Evolutionary conservation across 2,888 invertebrate genomes (phyloP).

Genomic region (Aquatica leii): DNA sequence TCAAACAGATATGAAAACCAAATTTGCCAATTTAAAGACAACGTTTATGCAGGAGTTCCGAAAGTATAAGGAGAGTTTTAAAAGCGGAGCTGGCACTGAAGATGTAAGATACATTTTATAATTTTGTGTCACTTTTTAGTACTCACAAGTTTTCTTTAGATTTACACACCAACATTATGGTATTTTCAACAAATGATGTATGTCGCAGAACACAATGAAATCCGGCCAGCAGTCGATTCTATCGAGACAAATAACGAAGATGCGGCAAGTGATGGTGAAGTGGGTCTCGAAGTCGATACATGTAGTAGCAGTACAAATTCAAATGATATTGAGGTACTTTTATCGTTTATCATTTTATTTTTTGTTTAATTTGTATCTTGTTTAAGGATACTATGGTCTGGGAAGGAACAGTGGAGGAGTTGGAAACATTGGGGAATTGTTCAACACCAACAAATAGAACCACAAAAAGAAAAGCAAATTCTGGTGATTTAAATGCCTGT

Average conservation of each 20-base stretch:
- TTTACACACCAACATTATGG: slow-evolving; percentile 13
- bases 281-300: slow-evolving; percentile 4
- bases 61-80: slow-evolving; percentile 10
- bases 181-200: slow-evolving; percentile 1
- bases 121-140: too few species aligned
- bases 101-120: too few species aligned
- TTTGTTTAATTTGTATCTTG: too few species aligned
- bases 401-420: slow-evolving; percentile 5
- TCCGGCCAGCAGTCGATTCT: not conserved
- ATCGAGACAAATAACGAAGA: slow-evolving; percentile 4
- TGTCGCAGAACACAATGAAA: not conserved
- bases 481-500: slow-evolving; percentile 4
- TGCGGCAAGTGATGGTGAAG: slow-evolving; percentile 1
- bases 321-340: too few species aligned
- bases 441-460: slow-evolving; percentile 1
- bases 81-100: too few species aligned
- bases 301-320: slow-evolving; percentile 1
- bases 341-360: too few species aligned
- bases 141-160: slow-evolving; percentile 10
- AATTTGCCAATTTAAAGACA: slow-evolving; percentile 3
- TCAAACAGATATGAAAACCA: slow-evolving; percentile 5
- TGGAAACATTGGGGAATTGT: slow-evolving; percentile 4
- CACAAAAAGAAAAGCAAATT: not conserved
- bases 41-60: slow-evolving; percentile 1
- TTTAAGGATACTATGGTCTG: slow-evolving; percentile 3